Conservation (phyloP, 2,113 vertebrate species). For the Hydrolagus affinis region DNA sequence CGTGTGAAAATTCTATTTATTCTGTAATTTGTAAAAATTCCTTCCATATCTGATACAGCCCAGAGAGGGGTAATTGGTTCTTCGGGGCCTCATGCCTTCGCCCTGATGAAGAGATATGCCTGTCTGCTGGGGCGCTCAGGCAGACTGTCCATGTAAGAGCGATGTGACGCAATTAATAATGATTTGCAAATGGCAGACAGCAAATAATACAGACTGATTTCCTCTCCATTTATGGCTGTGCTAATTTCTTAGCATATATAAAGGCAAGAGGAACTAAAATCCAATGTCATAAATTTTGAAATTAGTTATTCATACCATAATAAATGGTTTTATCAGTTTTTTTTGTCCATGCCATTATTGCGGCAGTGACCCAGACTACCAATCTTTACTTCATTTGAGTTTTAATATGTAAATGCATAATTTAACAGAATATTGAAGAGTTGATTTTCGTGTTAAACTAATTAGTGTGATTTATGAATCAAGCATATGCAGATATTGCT, state of each 20-base stretch:
- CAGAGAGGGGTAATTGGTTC: slow-evolving; percentile 95
- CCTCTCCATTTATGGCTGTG: slow-evolving; percentile 37
- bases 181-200: slow-evolving; percentile 88
- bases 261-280: slow-evolving; percentile 52
- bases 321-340: slow-evolving; percentile 51
- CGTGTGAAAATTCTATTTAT: slow-evolving; percentile 99
- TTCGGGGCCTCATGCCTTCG: slow-evolving; percentile 73
- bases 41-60: slow-evolving; percentile 93
- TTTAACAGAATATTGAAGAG: slow-evolving; percentile 67
- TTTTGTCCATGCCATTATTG: slow-evolving; percentile 31
- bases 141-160: slow-evolving; percentile 56
- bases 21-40: slow-evolving; percentile 98
- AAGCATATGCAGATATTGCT: slow-evolving; percentile 53
- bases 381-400: slow-evolving; percentile 48
- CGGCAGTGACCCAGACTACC: slow-evolving; percentile 41
- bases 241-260: slow-evolving; percentile 33
- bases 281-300: slow-evolving; percentile 69
- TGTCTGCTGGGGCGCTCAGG: slow-evolving; percentile 63
- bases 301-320: slow-evolving; percentile 70
- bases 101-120: slow-evolving; percentile 98
- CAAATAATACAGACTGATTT: slow-evolving; percentile 79
- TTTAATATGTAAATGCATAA: slow-evolving; percentile 66
- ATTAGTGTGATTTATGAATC: slow-evolving; percentile 82
- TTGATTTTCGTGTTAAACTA: slow-evolving; percentile 68
- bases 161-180: slow-evolving; percentile 81